Percentiles rank a stretch among this genome's conserved stretches.
These are phyloP conservation scores for Nibea coibor DNA, from an alignment of 2,113 vertebrate genomes.

Conservation along the genomic window DNA sequence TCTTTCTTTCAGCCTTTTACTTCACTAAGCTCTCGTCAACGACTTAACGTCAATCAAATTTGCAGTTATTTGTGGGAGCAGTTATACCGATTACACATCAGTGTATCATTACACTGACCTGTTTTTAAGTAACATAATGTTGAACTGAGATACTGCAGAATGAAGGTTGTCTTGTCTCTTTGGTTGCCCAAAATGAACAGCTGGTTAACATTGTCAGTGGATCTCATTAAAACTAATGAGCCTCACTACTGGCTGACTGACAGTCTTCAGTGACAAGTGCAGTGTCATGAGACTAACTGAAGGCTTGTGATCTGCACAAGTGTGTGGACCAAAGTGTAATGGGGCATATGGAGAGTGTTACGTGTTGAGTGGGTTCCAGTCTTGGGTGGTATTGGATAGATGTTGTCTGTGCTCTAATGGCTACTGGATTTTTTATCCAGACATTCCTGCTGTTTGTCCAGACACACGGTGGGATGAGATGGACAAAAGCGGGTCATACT, in stretches of 20 bases:
- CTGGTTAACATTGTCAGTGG: background rate
- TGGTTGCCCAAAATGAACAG: background rate
- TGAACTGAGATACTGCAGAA: background rate
- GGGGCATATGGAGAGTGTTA: slow-evolving; percentile 13
- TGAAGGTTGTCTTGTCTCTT: background rate
- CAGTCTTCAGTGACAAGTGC: slow-evolving; percentile 1
- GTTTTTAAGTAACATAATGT: too few relatives aligned
- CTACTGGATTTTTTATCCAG: background rate
- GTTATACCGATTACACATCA: too few relatives aligned
- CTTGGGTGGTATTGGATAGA: background rate
- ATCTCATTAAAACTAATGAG: slow-evolving; percentile 19
- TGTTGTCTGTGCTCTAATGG: background rate
- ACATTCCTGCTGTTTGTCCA: background rate
- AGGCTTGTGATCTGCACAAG: background rate
- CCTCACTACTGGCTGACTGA: background rate
- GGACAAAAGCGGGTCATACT: background rate
- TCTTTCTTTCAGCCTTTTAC: too few relatives aligned
- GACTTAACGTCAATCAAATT: too few relatives aligned
- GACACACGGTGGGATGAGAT: background rate
- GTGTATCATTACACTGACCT: too few relatives aligned
- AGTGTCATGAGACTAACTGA: background rate
- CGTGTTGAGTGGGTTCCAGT: slow-evolving; percentile 10
- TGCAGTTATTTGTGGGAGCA: too few relatives aligned
- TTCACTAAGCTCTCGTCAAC: too few relatives aligned
- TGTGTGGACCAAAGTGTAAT: slow-evolving; percentile 10